Conservation (phyloP, 1,140 invertebrate species). For the Mactra quadrangularis region DNA sequence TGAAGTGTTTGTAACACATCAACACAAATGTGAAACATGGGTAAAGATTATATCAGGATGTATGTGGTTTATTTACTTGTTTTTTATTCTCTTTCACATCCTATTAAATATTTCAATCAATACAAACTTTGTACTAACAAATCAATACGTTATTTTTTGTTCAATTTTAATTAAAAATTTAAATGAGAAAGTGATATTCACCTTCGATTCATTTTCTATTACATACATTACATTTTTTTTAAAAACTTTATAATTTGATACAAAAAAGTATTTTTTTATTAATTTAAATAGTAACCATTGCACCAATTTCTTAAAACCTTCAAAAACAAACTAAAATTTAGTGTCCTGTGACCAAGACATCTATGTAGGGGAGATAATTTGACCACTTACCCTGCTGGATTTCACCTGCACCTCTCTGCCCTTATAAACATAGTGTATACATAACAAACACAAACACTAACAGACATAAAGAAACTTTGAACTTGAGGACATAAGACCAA, state of each 20-base stretch:
- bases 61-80: neutral
- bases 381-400: slow-evolving; percentile 5
- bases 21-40: too few species aligned
- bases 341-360: neutral
- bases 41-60: too few species aligned
- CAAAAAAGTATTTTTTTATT: too few species aligned
- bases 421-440: slow-evolving; percentile 17
- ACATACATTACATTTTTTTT: too few species aligned
- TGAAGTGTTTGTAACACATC: too few species aligned
- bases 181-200: too few species aligned
- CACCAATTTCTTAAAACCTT: too few species aligned
- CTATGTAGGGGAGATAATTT: neutral
- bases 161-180: too few species aligned
- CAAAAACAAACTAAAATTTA: neutral
- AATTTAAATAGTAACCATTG: too few species aligned
- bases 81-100: neutral
- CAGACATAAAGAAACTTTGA: neutral
- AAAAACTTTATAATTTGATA: too few species aligned
- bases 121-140: neutral
- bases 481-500: neutral
- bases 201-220: too few species aligned
- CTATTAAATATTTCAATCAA: neutral
- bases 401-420: slow-evolving; percentile 31
- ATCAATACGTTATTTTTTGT: too few species aligned
- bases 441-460: neutral